Conservation (phyloP, 92 coral and sea anemone species). For the Zoanthus sansibaricus region DNA sequence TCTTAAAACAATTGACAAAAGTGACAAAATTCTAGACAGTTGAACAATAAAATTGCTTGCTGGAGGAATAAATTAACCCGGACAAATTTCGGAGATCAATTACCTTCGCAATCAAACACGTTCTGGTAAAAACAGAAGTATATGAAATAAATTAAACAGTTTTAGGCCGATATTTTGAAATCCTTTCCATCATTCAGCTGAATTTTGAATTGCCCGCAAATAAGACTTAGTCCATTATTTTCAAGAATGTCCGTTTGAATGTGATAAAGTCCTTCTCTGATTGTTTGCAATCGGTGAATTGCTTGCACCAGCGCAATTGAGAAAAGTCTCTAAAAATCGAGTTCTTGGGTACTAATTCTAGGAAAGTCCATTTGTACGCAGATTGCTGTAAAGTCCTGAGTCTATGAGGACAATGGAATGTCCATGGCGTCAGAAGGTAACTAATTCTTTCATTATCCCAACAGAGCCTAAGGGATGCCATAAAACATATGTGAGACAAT, state of each 20-base stretch:
- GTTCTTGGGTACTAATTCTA: constrained; percentile 41
- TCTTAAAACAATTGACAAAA: no score
- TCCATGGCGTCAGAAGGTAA: constrained; percentile 57
- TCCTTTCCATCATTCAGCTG: constrained; percentile 24
- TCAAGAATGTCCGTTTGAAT: constrained; percentile 42
- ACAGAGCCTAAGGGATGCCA: constrained; percentile 70
- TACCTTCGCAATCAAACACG: constrained; percentile 4
- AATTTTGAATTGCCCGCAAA: constrained; percentile 45
- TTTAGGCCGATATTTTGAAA: constrained; percentile 26
- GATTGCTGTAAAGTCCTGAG: constrained; percentile 45
- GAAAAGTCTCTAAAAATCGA: constrained; percentile 35
- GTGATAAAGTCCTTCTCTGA: constrained; percentile 41
- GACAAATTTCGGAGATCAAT: neutral
- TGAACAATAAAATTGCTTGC: neutral
- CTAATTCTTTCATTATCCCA: constrained; percentile 58
- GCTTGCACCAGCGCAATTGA: constrained; percentile 45
- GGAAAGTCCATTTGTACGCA: constrained; percentile 47
- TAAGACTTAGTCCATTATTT: constrained; percentile 33
- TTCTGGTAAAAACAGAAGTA: neutral
- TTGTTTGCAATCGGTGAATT: constrained; percentile 43
- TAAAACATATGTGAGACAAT: constrained; percentile 61
- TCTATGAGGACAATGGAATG: constrained; percentile 50
- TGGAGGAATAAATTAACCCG: neutral
- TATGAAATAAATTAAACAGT: constrained; percentile 16
- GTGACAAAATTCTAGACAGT: no score